Base-by-base conservation (phyloP, 1,140 invertebrate genomes). In the Drosophila pallidifrons region DNA sequence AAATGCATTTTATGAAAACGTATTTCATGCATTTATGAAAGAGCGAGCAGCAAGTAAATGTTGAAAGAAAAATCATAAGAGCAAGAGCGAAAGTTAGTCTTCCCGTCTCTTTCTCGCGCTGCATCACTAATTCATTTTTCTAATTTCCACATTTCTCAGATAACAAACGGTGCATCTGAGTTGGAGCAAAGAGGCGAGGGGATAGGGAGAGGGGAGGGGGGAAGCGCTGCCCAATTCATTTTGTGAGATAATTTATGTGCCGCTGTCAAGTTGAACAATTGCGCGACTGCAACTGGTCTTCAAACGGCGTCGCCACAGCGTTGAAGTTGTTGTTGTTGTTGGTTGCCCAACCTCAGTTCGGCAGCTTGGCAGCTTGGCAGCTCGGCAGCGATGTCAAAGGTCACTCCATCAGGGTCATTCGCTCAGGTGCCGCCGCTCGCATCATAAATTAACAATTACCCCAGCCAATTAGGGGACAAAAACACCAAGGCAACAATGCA, bases 271-370 rank as follows among this genome's bases (percentile, higher is more conserved):
- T 74, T 55, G 46, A 79, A 86, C 82, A 87, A 86, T 86, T 87
- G 82, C 71, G 79, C 75, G 79, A 76, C 82, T 86, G 82, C 82
- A 86, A 88, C 82, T 86, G 82, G 82, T 86, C 83, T 86, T 87
- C 76, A 73, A 74, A 82, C 74, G 81, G 61, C 61, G 30, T 63
- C 58, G 35, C 15, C 20, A 38, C 20, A 25, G 20, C 20, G 20
- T 25, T 25, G 3, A 20, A 20, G 16, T 20, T 20, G 20, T 25
- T 38, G 7, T 38, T 10, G 35, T 10, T 10, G 38, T 43, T 13
- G 5, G 20, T 63, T 64, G 35, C 20, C 20, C 38, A 25, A 8
- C 35, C 35, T 8, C 35, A 32, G 28, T 45, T 52, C 59, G 10
- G 30, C 15, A 11, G 1, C 51, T n/a, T n/a, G n/a, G n/a, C 30